Evolutionary conservation across 2,797 vertebrate genomes (phyloP), one percentile per base, ranked within the genome.

Genomic region (Malurus splendens): DNA sequence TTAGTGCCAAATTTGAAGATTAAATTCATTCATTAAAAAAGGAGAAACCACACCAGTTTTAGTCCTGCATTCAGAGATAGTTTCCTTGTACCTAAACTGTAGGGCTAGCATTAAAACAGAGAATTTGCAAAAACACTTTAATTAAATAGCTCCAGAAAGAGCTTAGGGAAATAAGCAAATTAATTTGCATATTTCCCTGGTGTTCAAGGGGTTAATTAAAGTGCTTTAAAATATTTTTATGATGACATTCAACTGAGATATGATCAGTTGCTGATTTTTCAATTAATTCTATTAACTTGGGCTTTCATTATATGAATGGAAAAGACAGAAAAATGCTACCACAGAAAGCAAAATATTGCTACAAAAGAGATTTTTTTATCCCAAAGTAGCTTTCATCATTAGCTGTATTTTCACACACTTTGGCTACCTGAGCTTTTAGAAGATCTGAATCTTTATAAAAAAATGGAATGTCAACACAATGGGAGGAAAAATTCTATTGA

Each of bases 171-270:
- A 78, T 30, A 86, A 78, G 39, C 5, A 83, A 83, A 83, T 80
- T 89, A 80, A 82, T 87, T 92, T 92, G 4, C 12, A 27, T 59
- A 65, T 77, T 89, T 92, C 61, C 47, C 73, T 51, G 39, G 30
- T 67, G 55, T 85, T 64, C 57, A 74, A 89, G 33, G 81, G 85
- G 87, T 93, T 93, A 95, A 87, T 90, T 72, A 61, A 83, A 87
- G n/a, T 55, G 44, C 20, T 90, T 83, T 67, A 62, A 60, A 61
- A 66, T 72, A 54, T 74, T 75, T 89, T 77, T 78, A 32, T 87
- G 6, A 22, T 71, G 25, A 7, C 22, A 75, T 83, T 90, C 39
- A 75, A 5, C 42, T 50, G 18, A 36, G 6, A 81, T 77, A 11
- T 48, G 44, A 91, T 71, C 15, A 44, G 48, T 16, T 75, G 11